These are phyloP conservation scores for Sebastes nivosus DNA, from an alignment of 2,797 vertebrate genomes.

Conservation along the genomic window DNA sequence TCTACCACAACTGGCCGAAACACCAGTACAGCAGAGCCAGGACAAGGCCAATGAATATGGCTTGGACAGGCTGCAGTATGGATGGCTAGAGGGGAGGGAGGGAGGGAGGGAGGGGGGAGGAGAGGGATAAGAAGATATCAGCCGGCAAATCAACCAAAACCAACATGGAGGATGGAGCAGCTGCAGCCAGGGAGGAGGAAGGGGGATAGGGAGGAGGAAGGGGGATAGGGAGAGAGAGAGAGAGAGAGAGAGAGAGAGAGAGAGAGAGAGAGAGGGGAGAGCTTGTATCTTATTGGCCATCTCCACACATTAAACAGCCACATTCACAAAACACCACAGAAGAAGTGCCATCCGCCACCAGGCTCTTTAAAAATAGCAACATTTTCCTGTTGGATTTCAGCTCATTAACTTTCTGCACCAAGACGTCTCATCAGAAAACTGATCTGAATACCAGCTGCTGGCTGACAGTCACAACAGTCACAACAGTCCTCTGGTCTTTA, in stretches of 20 bases:
- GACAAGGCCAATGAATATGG: conserved; percentile 99
- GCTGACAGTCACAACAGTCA: neutral
- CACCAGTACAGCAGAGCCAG: conserved; percentile 99
- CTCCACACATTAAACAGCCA: conserved; percentile 35
- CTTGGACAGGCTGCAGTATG: conserved; percentile 99
- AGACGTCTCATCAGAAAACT: neutral
- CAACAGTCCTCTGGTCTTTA: neutral
- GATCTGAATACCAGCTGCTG: neutral
- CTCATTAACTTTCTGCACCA: conserved; percentile 20
- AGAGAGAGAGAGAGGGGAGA: neutral
- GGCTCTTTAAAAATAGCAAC: neutral
- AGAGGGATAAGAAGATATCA: conserved; percentile 74
- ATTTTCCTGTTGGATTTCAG: neutral
- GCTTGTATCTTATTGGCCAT: neutral
- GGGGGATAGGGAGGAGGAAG: neutral
- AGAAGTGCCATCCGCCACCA: conserved; percentile 12
- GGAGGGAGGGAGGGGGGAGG: conserved; percentile 28
- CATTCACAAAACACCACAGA: conserved; percentile 34
- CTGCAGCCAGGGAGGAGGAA: conserved; percentile 17
- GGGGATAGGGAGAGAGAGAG: neutral
- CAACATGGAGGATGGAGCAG: conserved; percentile 73
- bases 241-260: neutral
- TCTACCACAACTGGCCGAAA: conserved; percentile 99
- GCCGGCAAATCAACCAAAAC: conserved; percentile 74
- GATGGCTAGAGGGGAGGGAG: conserved; percentile 94